phyloP scores from a whole-genome alignment of 1,140 invertebrate species.

The Saccostrea glomerata region DNA sequence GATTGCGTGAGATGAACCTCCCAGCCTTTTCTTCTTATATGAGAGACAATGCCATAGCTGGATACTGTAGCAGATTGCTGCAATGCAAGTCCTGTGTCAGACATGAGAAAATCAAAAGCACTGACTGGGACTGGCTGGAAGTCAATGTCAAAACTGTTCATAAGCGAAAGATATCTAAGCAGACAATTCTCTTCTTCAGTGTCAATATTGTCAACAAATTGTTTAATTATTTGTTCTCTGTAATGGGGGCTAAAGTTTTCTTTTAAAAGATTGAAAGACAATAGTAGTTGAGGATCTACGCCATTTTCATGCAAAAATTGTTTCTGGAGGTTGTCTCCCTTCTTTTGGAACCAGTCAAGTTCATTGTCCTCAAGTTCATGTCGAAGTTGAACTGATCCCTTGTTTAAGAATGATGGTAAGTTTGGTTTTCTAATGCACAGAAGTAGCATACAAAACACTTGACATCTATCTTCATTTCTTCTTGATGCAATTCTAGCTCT shows the following conservation, averaged over 20 bases:
- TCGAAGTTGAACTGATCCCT: slow-evolving; percentile 53
- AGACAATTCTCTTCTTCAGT: slow-evolving; percentile 52
- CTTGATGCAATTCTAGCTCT: slow-evolving; percentile 51
- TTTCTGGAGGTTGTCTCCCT: slow-evolving; percentile 54
- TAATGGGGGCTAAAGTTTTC: slow-evolving; percentile 64
- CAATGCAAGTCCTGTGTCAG: not conserved
- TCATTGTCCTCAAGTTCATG: slow-evolving; percentile 61
- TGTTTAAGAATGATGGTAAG: slow-evolving; percentile 26
- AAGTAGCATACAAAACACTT: slow-evolving; percentile 63
- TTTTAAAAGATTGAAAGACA: slow-evolving; percentile 69
- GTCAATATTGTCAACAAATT: slow-evolving; percentile 55
- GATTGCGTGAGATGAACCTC: slow-evolving; percentile 42
- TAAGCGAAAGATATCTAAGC: slow-evolving; percentile 60
- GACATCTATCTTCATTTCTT: slow-evolving; percentile 41
- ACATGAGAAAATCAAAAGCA: slow-evolving; percentile 65
- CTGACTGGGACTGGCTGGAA: slow-evolving; percentile 62
- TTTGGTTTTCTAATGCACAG: slow-evolving; percentile 57
- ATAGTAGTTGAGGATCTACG: slow-evolving; percentile 58
- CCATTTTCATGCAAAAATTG: slow-evolving; percentile 55
- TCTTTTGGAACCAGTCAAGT: slow-evolving; percentile 65
- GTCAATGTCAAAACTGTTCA: slow-evolving; percentile 65
- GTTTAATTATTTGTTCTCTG: slow-evolving; percentile 61
- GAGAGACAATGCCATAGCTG: not conserved
- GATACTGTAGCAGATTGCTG: not conserved
- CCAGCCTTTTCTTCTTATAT: slow-evolving; percentile 28